Conservation (phyloP, 2,888 invertebrate genomes). For the Perdita meconis region DNA sequence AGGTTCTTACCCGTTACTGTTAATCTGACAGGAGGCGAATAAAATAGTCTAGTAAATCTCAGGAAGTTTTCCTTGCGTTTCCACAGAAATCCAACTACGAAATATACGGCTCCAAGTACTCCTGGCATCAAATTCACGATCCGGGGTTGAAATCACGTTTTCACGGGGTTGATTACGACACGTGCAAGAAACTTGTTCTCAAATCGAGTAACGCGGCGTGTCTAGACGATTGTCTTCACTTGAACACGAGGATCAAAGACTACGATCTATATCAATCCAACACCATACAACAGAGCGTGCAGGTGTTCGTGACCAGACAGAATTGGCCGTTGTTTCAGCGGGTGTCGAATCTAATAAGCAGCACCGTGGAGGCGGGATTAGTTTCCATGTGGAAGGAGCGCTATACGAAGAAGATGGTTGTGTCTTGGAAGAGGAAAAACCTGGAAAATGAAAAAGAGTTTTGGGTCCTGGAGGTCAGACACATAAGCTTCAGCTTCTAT, state of each 20-base stretch:
- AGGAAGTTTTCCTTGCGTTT: not conserved
- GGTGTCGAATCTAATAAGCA: constrained; percentile 49
- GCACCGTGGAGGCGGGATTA: constrained; percentile 55
- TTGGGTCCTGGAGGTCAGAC: constrained; percentile 32
- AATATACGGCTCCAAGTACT: constrained; percentile 41
- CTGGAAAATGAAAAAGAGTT: not conserved
- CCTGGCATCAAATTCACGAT: constrained; percentile 24
- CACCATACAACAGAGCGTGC: constrained; percentile 23
- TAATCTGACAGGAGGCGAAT: no score
- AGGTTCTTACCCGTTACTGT: constrained; percentile 26
- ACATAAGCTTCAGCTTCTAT: constrained; percentile 53
- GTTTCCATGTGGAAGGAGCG: constrained; percentile 41
- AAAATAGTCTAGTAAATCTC: no score
- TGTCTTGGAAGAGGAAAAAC: not conserved
- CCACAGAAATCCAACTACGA: constrained; percentile 36
- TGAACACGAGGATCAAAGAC: constrained; percentile 27
- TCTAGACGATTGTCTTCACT: constrained; percentile 55
- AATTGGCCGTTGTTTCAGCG: constrained; percentile 64
- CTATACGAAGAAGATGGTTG: not conserved
- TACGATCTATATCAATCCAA: constrained; percentile 33
- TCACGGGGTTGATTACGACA: constrained; percentile 26
- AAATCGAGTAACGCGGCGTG: constrained; percentile 37
- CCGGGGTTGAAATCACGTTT: constrained; percentile 34
- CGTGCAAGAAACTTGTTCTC: constrained; percentile 47
- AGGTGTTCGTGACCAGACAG: constrained; percentile 54